A percentile compares a stretch with the other conserved stretches of the same genome.
These are phyloP conservation scores for Drosophila testacea DNA, from an alignment of 2,888 invertebrate genomes.

Conservation along the genomic window DNA sequence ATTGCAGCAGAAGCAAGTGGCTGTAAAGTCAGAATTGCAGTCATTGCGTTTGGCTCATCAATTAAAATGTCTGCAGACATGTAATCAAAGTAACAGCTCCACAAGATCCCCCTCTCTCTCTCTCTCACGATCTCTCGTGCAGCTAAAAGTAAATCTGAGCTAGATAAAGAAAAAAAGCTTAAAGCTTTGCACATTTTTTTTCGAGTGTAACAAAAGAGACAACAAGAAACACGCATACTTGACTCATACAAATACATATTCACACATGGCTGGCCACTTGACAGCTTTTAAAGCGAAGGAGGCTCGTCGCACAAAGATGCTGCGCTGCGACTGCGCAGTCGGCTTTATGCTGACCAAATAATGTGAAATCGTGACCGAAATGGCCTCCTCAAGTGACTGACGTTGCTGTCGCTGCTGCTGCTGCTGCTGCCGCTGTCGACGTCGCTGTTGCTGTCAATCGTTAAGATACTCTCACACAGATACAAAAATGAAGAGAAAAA, in stretches of 20 bases:
- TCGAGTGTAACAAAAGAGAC: constrained; percentile 48
- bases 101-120: not conserved
- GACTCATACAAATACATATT: constrained; percentile 29
- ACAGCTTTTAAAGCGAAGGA: constrained; percentile 57
- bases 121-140: not conserved
- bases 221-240: constrained; percentile 35
- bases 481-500: not conserved
- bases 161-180: constrained; percentile 4
- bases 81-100: constrained; percentile 53
- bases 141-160: not conserved
- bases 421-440: not conserved
- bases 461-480: constrained; percentile 20
- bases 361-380: constrained; percentile 77
- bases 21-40: constrained; percentile 16
- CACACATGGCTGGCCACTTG: constrained; percentile 41
- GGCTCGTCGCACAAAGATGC: constrained; percentile 65
- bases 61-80: constrained; percentile 61
- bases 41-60: constrained; percentile 55
- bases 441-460: constrained; percentile 30
- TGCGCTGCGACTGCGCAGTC: constrained; percentile 56
- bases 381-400: constrained; percentile 73
- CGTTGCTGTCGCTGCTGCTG: constrained; percentile 7
- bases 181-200: constrained; percentile 16
- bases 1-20: constrained; percentile 24
- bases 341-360: constrained; percentile 47